Evolutionary conservation across 1,140 invertebrate species (phyloP).

Genomic region (Meloidogyne chitwoodi): DNA sequence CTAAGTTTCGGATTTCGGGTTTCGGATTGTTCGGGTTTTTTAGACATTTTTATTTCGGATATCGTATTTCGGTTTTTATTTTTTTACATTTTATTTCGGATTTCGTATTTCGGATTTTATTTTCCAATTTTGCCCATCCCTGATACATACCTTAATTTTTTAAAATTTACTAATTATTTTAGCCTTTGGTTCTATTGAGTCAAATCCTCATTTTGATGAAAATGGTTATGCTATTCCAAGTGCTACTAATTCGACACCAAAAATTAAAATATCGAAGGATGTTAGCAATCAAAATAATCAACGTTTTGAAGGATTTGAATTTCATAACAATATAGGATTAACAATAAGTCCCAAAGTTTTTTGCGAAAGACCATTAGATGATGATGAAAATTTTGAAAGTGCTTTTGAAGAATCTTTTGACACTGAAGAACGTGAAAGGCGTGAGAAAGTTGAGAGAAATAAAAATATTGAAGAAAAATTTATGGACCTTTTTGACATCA

Average conservation of each 20-base stretch:
- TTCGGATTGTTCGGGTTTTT: too few relatives aligned
- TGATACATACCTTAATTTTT: neutral
- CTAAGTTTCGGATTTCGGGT: too few relatives aligned
- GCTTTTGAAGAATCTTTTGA: constrained; percentile 7
- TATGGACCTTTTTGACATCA: neutral
- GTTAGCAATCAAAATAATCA: neutral
- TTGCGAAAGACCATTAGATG: neutral
- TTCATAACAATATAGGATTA: neutral
- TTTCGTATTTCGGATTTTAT: too few relatives aligned
- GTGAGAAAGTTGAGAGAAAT: neutral
- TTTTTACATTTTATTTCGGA: too few relatives aligned
- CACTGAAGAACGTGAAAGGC: constrained; percentile 1
- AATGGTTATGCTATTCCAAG: neutral
- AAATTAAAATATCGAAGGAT: neutral
- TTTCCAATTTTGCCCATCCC: too few relatives aligned
- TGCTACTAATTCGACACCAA: neutral
- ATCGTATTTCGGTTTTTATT: too few relatives aligned
- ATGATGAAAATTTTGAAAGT: constrained; percentile 7
- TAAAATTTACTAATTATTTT: neutral
- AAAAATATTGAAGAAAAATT: neutral
- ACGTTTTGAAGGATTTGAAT: neutral
- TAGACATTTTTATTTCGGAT: too few relatives aligned
- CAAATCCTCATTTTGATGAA: neutral
- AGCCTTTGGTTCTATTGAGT: neutral
- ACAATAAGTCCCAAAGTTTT: neutral